phyloP scores from a whole-genome alignment of 1,140 invertebrate species.

The Drosophila lini region DNA sequence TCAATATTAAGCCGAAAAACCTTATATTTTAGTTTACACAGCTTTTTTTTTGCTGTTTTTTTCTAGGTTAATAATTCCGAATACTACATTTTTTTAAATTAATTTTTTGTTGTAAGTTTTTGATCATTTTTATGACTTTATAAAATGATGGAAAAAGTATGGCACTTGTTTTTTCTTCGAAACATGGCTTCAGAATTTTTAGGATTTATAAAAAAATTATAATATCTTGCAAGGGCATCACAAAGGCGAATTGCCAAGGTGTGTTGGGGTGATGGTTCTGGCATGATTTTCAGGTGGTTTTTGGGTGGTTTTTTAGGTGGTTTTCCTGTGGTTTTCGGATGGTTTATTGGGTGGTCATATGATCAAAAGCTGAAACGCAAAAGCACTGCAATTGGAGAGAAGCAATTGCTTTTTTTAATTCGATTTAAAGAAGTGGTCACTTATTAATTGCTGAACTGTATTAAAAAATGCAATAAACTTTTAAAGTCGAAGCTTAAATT shows the following conservation, averaged over 20 bases:
- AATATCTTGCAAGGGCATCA: background rate
- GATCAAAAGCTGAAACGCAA: background rate
- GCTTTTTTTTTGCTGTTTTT: too few species aligned
- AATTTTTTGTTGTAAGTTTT: too few species aligned
- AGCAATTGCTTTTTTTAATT: background rate
- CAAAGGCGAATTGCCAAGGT: constrained; percentile 3
- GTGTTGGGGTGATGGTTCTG: background rate
- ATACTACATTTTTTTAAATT: too few species aligned
- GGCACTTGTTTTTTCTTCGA: too few species aligned
- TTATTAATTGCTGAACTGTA: background rate
- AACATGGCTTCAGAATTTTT: background rate
- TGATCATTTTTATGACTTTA: too few species aligned
- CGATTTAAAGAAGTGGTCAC: background rate
- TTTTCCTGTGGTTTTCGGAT: background rate
- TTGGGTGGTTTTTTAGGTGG: background rate
- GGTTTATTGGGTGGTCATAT: constrained; percentile 11
- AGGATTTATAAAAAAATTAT: background rate
- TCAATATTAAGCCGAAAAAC: background rate
- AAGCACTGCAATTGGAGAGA: background rate
- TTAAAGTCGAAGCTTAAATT: background rate
- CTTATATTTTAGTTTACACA: too few species aligned
- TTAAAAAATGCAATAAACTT: background rate
- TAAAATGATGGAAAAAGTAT: too few species aligned
- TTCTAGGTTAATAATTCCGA: too few species aligned
- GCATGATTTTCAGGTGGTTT: background rate